Percentiles rank a stretch among this genome's conserved stretches.
These are phyloP conservation scores for Bathynomus jamesi DNA, from an alignment of 1,140 invertebrate species.

Conservation along the genomic window DNA sequence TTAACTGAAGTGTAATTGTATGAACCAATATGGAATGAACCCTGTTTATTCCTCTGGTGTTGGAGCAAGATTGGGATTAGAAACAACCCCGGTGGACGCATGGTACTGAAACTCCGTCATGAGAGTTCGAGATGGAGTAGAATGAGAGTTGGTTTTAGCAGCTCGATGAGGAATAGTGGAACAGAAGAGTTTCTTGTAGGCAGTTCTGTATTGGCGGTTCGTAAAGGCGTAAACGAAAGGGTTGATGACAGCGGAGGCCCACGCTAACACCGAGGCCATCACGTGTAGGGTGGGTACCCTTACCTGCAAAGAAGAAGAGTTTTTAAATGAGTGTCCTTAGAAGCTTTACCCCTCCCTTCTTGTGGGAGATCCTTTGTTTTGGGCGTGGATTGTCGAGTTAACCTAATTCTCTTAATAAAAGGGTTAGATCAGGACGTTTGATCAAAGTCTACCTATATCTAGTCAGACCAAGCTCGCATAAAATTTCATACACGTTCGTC, in stretches of 20 bases:
- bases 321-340: too few species aligned
- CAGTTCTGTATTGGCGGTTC: constrained; percentile 69
- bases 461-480: too few species aligned
- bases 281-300: constrained; percentile 63
- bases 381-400: too few species aligned
- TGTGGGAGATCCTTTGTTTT: too few species aligned
- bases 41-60: too few species aligned
- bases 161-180: background rate
- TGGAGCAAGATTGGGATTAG: constrained; percentile 16
- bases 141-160: constrained; percentile 38
- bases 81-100: constrained; percentile 26
- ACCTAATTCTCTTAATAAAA: too few species aligned
- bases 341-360: too few species aligned
- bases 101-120: constrained; percentile 41
- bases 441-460: too few species aligned
- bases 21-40: too few species aligned
- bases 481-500: too few species aligned
- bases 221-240: constrained; percentile 79
- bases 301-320: constrained; percentile 11
- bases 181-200: constrained; percentile 59
- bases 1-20: too few species aligned
- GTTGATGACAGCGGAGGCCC: constrained; percentile 77
- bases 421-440: too few species aligned
- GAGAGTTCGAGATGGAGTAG: constrained; percentile 40
- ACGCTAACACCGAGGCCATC: constrained; percentile 69